Evolutionary conservation across 37 sponge, comb jelly and placozoan genomes (phyloP).

Genomic region (Hexactinellida sp.): DNA sequence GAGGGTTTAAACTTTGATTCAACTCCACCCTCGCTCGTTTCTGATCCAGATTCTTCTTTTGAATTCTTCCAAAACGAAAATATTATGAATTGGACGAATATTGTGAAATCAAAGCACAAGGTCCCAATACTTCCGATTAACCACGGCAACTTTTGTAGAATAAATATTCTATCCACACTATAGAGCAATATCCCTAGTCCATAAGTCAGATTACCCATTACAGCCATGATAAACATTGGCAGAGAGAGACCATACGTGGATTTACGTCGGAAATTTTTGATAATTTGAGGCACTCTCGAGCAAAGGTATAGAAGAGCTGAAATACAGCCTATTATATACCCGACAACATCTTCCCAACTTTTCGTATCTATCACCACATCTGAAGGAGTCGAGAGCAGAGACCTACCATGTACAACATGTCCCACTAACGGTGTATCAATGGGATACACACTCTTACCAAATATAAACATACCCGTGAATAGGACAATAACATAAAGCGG

Average conservation of each 20-base stretch:
- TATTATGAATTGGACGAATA: constrained; percentile 20
- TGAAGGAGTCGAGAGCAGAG: neutral
- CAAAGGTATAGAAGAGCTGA: constrained; percentile 36
- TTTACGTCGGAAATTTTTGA: constrained; percentile 43
- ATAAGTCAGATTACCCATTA: constrained; percentile 46
- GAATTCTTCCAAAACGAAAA: neutral
- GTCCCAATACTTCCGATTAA: constrained; percentile 44
- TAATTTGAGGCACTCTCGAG: constrained; percentile 33
- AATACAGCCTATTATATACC: constrained; percentile 40
- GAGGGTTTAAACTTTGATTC: no score
- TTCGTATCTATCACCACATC: neutral
- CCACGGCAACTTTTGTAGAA: constrained; percentile 46
- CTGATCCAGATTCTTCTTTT: neutral
- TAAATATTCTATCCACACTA: constrained; percentile 26
- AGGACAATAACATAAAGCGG: neutral
- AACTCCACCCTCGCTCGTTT: neutral
- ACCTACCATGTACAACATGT: neutral
- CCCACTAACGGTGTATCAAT: neutral
- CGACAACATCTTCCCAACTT: constrained; percentile 10
- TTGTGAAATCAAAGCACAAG: constrained; percentile 35
- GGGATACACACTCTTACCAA: neutral
- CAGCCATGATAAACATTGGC: constrained; percentile 35
- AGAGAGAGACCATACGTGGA: constrained; percentile 48
- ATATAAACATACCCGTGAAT: neutral
- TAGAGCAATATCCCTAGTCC: constrained; percentile 37